Base-by-base conservation (phyloP, 2,797 vertebrate species). In the Neostethus bicornis region DNA sequence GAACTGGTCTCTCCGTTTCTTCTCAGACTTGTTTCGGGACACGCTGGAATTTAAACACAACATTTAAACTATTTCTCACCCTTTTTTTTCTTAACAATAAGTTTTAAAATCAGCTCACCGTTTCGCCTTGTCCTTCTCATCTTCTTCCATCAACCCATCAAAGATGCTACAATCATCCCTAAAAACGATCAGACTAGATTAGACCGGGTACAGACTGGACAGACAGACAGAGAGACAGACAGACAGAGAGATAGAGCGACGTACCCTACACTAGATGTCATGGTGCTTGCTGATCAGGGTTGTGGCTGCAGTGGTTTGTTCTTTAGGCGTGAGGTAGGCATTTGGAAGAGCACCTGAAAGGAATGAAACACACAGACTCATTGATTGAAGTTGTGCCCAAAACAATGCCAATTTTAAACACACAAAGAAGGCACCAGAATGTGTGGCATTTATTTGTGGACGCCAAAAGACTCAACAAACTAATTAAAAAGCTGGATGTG, bases 101-200 rank as follows among this genome's bases (percentile, higher is more conserved):
- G 16, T 9, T 20, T n/a, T 25, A 5, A 0, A 26, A 47, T 21
- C 28, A 19, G 12, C 84, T 83, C 56, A 97, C 97, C 96, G 95
- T 92, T 98, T 99, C 47, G 96, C 96, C 91, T 97, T 98, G 92
- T 98, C 96, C 88, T 97, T 96, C 86, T 98, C 96, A 96, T 98
- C 96, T 92, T 98, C 97, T 91, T 98, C 97, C 93, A 97, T 93
- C 90, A 96, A 93, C 67, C 95, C 96, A 94, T 99, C 97, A 91
- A 98, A 97, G 91, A 98, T 94, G 90, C 96, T 98, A 91, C 93
- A 93, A 76, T 98, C 96, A 94, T 98, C 96, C 92, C 97, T 98
- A n/a, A n/a, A n/a, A n/a, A n/a, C n/a, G n/a, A n/a, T n/a, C n/a
- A n/a, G n/a, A n/a, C n/a, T n/a, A n/a, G n/a, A n/a, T n/a, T n/a